These are phyloP conservation scores for Pterocles burchelli DNA, from an alignment of 2,113 vertebrate species.

Conservation along the genomic window DNA sequence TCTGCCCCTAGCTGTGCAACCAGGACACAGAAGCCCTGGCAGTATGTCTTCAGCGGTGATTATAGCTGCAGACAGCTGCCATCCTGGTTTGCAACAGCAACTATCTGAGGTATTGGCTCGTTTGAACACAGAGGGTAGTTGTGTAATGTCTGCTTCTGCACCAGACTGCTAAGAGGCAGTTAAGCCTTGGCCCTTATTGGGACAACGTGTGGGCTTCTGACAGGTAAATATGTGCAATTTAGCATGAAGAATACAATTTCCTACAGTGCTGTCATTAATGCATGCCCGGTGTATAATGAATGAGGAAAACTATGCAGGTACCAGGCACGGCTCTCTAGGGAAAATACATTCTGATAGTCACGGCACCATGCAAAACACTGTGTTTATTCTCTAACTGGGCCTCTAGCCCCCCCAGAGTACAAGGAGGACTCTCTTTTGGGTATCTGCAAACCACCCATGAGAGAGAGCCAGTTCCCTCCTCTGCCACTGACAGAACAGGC, in stretches of 20 bases:
- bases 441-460: neutral
- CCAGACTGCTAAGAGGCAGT: conserved; percentile 43
- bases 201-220: conserved; percentile 52
- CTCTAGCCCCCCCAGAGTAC: neutral
- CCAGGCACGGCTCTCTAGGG: neutral
- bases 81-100: conserved; percentile 52
- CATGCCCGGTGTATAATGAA: neutral
- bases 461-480: neutral
- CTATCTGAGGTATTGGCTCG: neutral
- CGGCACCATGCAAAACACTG: neutral
- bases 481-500: neutral
- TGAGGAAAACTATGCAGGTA: conserved; percentile 47
- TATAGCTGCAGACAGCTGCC: conserved; percentile 57
- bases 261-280: conserved; percentile 16
- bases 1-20: conserved; percentile 63
- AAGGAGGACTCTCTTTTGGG: neutral
- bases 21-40: conserved; percentile 65
- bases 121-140: conserved; percentile 51
- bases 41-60: conserved; percentile 52
- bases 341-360: neutral
- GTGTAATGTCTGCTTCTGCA: neutral
- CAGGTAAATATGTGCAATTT: conserved; percentile 52
- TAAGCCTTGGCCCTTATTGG: conserved; percentile 50
- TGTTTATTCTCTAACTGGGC: neutral
- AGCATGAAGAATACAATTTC: conserved; percentile 46